Base-by-base conservation (phyloP, 2,113 vertebrate genomes). In the Calidris pugnax region DNA sequence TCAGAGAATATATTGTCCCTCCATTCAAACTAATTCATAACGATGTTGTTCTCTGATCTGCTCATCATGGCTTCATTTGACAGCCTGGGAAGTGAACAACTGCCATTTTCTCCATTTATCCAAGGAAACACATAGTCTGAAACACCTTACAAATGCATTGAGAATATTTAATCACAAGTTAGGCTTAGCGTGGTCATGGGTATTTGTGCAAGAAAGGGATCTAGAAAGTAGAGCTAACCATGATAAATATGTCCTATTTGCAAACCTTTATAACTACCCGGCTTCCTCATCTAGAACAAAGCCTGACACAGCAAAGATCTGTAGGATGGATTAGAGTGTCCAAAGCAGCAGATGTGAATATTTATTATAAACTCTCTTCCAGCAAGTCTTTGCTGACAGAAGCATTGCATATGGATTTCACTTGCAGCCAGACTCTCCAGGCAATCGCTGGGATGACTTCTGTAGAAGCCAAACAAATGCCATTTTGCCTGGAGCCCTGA, bases 301-400 rank as follows among this genome's bases (percentile, higher is more conserved):
- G 91, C 93, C 98, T 98, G 98, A 98, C 97, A 96, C 97, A 98
- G 98, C 98, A 98, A 98, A 98, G 90, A 97, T 97, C 90, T 77
- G 86, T 94, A 98, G 97, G 97, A 98, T 98, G 97, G 97, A 98
- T 98, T 98, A 97, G 97, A 95, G 97, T 98, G 98, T 98, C 97
- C 98, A 98, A 96, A 97, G 81, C 71, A 97, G 97, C 97, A 98
- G 98, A 98, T 97, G 97, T 96, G 97, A 98, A 97, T 98, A 98
- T 98, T 97, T 98, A 98, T 98, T 98, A 98, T 90, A 93, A 97
- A 94, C 87, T 87, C 59, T 94, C 77, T 96, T 95, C 85, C 89
- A 92, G 97, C 82, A 91, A 96, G 94, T 92, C 97, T 97, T 94
- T 98, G 98, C 98, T 97, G 97, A 98, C 97, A 96, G 95, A 97